phyloP scores from a whole-genome alignment of 2,797 vertebrate genomes.

The Falco columbarius region DNA sequence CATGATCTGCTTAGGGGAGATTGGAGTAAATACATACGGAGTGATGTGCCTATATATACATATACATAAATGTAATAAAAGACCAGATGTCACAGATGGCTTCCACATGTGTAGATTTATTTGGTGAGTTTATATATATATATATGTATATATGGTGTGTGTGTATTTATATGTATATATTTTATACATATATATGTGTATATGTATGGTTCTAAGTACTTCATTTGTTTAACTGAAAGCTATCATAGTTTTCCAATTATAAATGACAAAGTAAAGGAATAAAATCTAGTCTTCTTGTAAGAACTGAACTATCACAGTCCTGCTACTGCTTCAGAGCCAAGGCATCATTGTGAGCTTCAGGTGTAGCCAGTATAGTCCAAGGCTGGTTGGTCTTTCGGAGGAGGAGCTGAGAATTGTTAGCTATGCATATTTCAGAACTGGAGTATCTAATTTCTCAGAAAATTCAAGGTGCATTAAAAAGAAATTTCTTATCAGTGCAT shows the following conservation, averaged over 20 bases:
- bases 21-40: background rate
- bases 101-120: slow-evolving; percentile 34
- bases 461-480: background rate
- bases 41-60: background rate
- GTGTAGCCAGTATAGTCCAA: background rate
- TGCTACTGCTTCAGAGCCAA: background rate
- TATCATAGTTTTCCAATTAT: background rate
- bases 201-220: background rate
- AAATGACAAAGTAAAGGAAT: background rate
- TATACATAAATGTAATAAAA: background rate
- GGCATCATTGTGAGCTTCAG: background rate
- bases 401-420: background rate
- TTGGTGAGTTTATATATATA: background rate
- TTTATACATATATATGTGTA: accelerated
- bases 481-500: background rate
- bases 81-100: slow-evolving; percentile 27
- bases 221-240: background rate
- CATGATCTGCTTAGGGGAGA: background rate
- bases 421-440: background rate
- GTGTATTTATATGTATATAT: background rate
- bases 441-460: background rate
- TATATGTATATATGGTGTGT: background rate
- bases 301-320: background rate
- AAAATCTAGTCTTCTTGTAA: background rate
- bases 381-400: background rate